Evolutionary conservation across 2,888 invertebrate species (phyloP), one percentile per base, ranked within the genome.

Genomic region (Oligia latruncula): DNA sequence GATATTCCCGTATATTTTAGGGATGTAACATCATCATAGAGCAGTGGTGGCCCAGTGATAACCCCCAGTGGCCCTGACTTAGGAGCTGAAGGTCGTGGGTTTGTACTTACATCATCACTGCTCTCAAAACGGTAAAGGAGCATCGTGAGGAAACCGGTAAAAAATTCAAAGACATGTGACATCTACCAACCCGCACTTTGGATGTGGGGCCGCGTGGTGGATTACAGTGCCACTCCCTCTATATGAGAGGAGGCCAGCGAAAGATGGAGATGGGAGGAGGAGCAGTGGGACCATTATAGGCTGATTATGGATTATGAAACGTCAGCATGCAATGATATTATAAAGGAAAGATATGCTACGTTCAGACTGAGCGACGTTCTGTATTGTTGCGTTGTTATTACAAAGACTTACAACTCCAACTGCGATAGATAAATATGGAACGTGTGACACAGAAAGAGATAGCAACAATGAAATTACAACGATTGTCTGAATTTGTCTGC

Each of bases 1-100:
- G 73, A 74, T 74, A 71, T 86, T 71, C 66, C 23, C 62, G 70
- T 43, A 78, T 73, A 64, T 67, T 66, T 43, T 29, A 13, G 49
- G n/a, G 29, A 29, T 60, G 17, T 76, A 46, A 17, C 58, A 17
- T 75, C 6, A 74, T 23, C 6, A 17, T 35, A 17, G 17, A 52
- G 5, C 6, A 52, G 17, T 52, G 52, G 20, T 6, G 13, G 13
- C 17, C 3, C 23, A 58, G 58, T 58, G 23, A 23, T 23, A 55
- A 55, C 9, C 29, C 29, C 29, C 35, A 35, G 4, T 4, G 9
- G 58, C 58, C 3, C 58, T 8, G 23, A 23, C 23, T 58, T 4
- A 9, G 23, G 4, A 58, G 58, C 11, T 11, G n/a, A 58, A 58
- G 11, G 23, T 58, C 23, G 11, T 23, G 58, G 9, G 58, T 11